Conservation (phyloP, 92 coral and sea anemone species). For the Siderastrea radians region DNA sequence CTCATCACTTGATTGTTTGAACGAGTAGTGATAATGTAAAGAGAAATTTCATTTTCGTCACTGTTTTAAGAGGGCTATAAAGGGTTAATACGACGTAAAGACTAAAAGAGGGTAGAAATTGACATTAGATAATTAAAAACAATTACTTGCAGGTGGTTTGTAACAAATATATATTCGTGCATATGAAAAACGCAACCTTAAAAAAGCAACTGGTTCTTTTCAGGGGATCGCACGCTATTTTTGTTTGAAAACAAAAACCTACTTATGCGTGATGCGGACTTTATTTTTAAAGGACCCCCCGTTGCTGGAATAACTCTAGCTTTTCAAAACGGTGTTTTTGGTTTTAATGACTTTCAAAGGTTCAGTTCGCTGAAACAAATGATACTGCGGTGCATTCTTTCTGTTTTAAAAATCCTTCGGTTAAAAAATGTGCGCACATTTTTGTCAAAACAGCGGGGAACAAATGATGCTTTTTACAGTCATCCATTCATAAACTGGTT, state of each 20-base stretch:
- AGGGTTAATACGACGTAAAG: too few species aligned
- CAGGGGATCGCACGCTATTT: conserved; percentile 12
- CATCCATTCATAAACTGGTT: not conserved
- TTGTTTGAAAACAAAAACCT: conserved; percentile 15
- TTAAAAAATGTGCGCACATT: conserved; percentile 2
- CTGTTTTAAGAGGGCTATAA: too few species aligned
- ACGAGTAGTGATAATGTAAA: too few species aligned
- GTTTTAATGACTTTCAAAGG: not conserved
- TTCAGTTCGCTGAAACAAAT: conserved; percentile 7
- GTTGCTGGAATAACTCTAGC: conserved; percentile 7
- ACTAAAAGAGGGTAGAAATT: not conserved
- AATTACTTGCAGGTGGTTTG: conserved; percentile 6
- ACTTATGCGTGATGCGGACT: not conserved
- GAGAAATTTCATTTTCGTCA: too few species aligned
- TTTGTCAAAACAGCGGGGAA: conserved; percentile 10
- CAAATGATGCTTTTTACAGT: not conserved
- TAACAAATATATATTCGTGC: not conserved
- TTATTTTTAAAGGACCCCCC: conserved; percentile 21
- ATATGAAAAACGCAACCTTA: not conserved
- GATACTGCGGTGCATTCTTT: not conserved
- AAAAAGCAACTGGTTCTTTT: not conserved
- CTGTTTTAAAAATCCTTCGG: conserved; percentile 12
- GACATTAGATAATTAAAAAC: not conserved
- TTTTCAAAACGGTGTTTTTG: conserved; percentile 11
- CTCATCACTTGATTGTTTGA: too few species aligned